Percentiles rank a stretch among this genome's conserved stretches.
Conservation (phyloP, 2,113 vertebrate genomes). For the Tichodroma muraria region DNA sequence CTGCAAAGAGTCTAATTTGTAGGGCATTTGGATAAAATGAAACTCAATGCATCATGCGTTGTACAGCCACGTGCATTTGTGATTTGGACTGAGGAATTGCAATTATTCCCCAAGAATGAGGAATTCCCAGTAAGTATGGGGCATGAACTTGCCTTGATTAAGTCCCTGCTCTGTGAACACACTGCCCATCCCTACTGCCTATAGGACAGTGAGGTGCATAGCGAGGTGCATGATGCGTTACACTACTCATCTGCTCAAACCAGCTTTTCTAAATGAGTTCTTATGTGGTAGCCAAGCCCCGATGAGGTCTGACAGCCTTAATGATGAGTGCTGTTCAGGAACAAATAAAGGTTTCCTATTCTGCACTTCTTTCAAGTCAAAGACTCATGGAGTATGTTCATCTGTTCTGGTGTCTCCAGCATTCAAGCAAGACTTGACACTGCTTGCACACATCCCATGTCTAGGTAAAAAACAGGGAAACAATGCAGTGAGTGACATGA, state of each 20-base stretch:
- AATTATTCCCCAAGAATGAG: neutral
- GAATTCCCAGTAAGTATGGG: neutral
- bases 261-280: neutral
- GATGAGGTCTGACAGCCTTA: neutral
- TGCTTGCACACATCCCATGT: neutral
- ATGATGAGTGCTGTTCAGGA: neutral
- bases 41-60: neutral
- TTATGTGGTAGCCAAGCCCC: neutral
- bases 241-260: neutral
- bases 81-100: neutral
- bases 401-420: accelerated
- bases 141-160: neutral
- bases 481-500: neutral
- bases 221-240: neutral
- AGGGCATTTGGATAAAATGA: neutral
- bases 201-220: neutral
- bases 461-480: neutral
- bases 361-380: neutral
- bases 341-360: neutral
- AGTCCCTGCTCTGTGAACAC: neutral
- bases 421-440: neutral
- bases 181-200: accelerated
- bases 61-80: accelerated
- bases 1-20: neutral
- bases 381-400: neutral